Evolutionary conservation across 2,113 vertebrate species (phyloP).

Genomic region (Pseudopipra pipra): DNA sequence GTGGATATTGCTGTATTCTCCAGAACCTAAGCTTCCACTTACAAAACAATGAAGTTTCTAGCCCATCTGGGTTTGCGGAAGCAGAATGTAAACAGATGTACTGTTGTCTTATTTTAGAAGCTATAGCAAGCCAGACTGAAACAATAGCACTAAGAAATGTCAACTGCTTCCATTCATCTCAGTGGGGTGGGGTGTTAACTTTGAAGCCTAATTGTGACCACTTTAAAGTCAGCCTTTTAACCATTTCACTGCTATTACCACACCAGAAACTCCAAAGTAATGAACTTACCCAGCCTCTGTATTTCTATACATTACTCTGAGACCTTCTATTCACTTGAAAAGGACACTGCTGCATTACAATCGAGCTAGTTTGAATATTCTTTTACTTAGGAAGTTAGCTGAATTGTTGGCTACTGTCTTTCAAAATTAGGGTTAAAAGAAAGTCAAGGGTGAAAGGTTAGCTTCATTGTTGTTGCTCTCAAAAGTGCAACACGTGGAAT

Average conservation of each 20-base stretch:
- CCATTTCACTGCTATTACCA: conserved; percentile 42
- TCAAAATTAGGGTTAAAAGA: conserved; percentile 52
- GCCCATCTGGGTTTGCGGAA: conserved; percentile 66
- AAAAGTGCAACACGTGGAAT: conserved; percentile 5
- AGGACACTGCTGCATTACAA: conserved; percentile 42
- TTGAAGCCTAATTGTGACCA: conserved; percentile 68
- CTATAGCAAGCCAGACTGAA: conserved; percentile 62
- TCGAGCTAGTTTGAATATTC: conserved; percentile 45
- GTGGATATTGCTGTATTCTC: conserved; percentile 47
- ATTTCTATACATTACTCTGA: conserved; percentile 30
- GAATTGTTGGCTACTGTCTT: conserved; percentile 45
- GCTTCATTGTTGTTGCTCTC: conserved; percentile 22
- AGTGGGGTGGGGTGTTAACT: conserved; percentile 70
- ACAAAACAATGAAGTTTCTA: conserved; percentile 58
- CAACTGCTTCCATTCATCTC: conserved; percentile 71
- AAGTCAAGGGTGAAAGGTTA: conserved; percentile 57
- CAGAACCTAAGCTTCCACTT: conserved; percentile 44
- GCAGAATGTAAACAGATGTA: conserved; percentile 72
- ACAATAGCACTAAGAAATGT: conserved; percentile 70
- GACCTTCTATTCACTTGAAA: conserved; percentile 41
- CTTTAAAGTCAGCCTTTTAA: conserved; percentile 70
- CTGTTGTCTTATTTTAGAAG: conserved; percentile 71
- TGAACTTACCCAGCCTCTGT: conserved; percentile 51
- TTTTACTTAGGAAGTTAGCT: conserved; percentile 21
- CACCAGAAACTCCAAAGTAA: conserved; percentile 43